phyloP scores from a whole-genome alignment of 2,113 vertebrate genomes.

The Eptatretus burgeri region DNA sequence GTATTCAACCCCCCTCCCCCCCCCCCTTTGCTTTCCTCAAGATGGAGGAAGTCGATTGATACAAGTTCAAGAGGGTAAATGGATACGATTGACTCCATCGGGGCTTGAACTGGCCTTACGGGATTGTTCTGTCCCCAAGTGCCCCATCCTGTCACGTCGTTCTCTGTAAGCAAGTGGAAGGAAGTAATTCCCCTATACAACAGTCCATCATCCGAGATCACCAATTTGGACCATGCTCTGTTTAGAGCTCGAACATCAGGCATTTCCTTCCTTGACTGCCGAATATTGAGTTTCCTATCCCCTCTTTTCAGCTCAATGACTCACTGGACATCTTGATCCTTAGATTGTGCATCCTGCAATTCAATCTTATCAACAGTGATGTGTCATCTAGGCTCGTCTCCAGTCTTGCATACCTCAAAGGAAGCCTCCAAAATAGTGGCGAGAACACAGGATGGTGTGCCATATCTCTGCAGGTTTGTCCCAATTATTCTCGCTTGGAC shows the following conservation, averaged over 20 bases:
- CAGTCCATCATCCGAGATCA: conserved; percentile 8
- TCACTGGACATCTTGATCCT: too few species aligned
- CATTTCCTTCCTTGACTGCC: too few species aligned
- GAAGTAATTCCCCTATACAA: conserved; percentile 9
- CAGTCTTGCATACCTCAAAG: neutral
- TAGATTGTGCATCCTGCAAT: too few species aligned
- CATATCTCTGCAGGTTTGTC: neutral
- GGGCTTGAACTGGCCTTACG: neutral
- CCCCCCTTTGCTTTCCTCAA: conserved; percentile 10
- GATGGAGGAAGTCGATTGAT: conserved; percentile 9
- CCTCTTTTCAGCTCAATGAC: too few species aligned
- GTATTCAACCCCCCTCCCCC: too few species aligned
- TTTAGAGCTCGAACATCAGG: conserved; percentile 4
- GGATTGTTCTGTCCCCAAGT: conserved; percentile 9
- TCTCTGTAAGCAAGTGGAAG: conserved; percentile 6
- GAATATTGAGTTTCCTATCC: too few species aligned
- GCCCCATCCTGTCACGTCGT: conserved; percentile 9
- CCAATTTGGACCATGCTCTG: conserved; percentile 9
- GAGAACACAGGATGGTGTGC: neutral
- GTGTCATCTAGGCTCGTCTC: neutral
- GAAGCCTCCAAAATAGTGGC: neutral
- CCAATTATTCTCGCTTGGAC: conserved; percentile 1
- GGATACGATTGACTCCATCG: neutral
- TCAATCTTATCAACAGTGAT: too few species aligned
- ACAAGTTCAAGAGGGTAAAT: conserved; percentile 8